Conservation (phyloP, 2,888 invertebrate species). For the Bellardia bayeri region DNA sequence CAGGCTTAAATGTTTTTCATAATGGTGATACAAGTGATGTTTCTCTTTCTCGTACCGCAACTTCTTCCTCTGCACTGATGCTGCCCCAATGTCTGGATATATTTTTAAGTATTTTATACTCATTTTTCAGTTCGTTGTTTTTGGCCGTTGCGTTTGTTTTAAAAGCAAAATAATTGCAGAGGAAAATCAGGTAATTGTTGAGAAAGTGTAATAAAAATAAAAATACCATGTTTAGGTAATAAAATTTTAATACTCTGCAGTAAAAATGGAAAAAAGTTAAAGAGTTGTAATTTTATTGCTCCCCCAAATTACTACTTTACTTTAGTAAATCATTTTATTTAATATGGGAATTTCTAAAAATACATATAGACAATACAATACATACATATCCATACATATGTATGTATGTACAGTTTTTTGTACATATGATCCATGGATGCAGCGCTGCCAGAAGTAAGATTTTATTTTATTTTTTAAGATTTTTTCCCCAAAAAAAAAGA, state of each 20-base stretch:
- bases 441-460: no score
- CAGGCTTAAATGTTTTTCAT: slow-evolving; percentile 49
- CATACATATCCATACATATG: no score
- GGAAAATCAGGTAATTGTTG: slow-evolving; percentile 12
- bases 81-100: background rate
- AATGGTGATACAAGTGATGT: slow-evolving; percentile 6
- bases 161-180: background rate
- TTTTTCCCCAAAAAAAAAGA: no score
- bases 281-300: background rate
- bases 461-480: no score
- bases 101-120: background rate
- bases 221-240: slow-evolving; percentile 40
- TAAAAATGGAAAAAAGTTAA: slow-evolving; percentile 19
- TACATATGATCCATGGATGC: no score
- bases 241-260: slow-evolving; percentile 39
- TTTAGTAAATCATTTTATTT: no score
- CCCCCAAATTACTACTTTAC: no score
- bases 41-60: background rate
- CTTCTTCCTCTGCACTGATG: background rate
- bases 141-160: background rate
- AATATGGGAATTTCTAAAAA: no score
- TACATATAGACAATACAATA: no score
- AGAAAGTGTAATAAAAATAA: slow-evolving; percentile 27
- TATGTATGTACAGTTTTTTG: no score
- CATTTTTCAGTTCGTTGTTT: background rate